Evolutionary conservation across 2,113 vertebrate species (phyloP), one percentile per base, ranked within the genome.

Genomic region (Tauraco erythrolophus): DNA sequence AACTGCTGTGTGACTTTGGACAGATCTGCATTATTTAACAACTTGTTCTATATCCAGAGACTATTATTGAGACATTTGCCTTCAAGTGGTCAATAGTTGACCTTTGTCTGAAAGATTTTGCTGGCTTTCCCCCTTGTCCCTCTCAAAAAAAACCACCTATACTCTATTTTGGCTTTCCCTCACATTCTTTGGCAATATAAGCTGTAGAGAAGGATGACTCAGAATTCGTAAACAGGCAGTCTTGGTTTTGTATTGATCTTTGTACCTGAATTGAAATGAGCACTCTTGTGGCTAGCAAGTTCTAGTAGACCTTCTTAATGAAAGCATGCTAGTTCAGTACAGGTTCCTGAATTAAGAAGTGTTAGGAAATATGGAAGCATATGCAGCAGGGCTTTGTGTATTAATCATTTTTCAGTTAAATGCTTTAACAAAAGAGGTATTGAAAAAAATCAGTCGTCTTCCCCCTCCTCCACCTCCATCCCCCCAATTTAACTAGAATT

Each of bases 61-160:
- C 14, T 68, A 30, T 27, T 48, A 50, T 3, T 64, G 25, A 62
- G 31, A 62, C 21, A 48, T 74, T 70, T 93, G 46, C 33, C 30
- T 57, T 14, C 31, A 39, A 61, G 17, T 41, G 41, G 54, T 53
- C 41, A 93, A 53, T 21, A 86, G 5, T 0, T 81, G n/a, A 82
- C 21, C 10, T 72, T 79, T 72, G 13, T 14, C 70, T 64, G n/a
- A 58, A 75, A 54, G 41, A 48, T 46, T 70, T 66, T 62, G 14
- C 23, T 64, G 31, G 3, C 4, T 41, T 9, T 50, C 12, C 6
- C 25, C 8, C 9, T 10, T 2, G 7, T 22, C 0, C 13, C 50
- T 24, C 24, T 24, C 41, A 10, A 45, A 66, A 64, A 50, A 48
- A 41, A 8, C 35, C 13, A 46, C 13, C 23, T 51, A 14, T 24